These are phyloP conservation scores for Percina caprodes DNA, from an alignment of 2,113 vertebrate species.

Conservation along the genomic window DNA sequence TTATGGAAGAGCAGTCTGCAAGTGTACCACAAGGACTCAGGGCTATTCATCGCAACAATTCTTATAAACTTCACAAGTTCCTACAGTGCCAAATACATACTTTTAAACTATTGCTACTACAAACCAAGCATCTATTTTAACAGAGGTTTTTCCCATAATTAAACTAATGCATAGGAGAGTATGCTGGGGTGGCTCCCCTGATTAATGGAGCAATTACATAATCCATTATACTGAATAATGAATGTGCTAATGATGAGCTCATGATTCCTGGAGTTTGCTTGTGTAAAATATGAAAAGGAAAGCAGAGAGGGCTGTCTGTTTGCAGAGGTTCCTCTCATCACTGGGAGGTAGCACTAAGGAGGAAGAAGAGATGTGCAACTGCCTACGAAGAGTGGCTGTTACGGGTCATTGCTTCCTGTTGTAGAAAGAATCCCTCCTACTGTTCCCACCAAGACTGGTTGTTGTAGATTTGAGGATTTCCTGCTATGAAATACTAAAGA, in stretches of 20 bases:
- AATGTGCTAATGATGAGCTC: slow-evolving; percentile 81
- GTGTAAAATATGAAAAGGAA: slow-evolving; percentile 67
- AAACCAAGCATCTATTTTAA: slow-evolving; percentile 73
- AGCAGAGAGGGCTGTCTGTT: slow-evolving; percentile 46
- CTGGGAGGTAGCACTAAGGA: slow-evolving; percentile 46
- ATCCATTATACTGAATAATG: slow-evolving; percentile 83
- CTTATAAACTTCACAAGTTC: slow-evolving; percentile 33
- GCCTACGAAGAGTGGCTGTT: slow-evolving; percentile 41
- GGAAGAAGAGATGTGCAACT: slow-evolving; percentile 28
- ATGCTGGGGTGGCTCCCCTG: slow-evolving; percentile 67
- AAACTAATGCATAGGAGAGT: slow-evolving; percentile 74
- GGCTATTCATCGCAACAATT: slow-evolving; percentile 25
- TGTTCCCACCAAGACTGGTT: slow-evolving; percentile 34
- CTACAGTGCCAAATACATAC: slow-evolving; percentile 31
- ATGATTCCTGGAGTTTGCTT: slow-evolving; percentile 77
- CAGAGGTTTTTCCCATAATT: slow-evolving; percentile 72
- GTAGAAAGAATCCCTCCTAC: slow-evolving; percentile 52
- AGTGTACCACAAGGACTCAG: slow-evolving; percentile 21
- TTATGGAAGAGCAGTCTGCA: slow-evolving; percentile 56
- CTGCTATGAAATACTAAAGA: slow-evolving; percentile 52
- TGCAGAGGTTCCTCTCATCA: slow-evolving; percentile 72
- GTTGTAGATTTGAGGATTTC: slow-evolving; percentile 46
- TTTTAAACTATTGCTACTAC: slow-evolving; percentile 47
- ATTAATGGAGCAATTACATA: slow-evolving; percentile 79
- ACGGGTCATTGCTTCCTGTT: slow-evolving; percentile 56